These are phyloP conservation scores for Echiichthys vipera DNA, from an alignment of 2,797 vertebrate genomes.

Conservation along the genomic window DNA sequence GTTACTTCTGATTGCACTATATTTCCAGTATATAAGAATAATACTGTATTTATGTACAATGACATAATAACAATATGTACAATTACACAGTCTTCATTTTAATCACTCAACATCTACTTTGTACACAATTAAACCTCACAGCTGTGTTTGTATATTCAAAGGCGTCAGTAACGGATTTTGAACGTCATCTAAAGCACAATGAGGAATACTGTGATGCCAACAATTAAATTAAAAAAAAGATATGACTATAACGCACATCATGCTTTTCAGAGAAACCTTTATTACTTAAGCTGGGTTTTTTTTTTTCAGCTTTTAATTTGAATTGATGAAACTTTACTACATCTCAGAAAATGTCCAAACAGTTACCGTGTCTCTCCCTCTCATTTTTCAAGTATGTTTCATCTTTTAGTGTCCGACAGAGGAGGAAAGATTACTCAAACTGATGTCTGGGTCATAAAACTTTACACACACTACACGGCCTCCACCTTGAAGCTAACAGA, in stretches of 20 bases:
- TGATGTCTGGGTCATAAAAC: slow-evolving; percentile 25
- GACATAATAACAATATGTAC: no score
- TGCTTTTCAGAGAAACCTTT: background rate
- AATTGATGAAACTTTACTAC: background rate
- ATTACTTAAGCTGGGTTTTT: slow-evolving; percentile 1
- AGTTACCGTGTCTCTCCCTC: background rate
- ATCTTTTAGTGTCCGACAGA: background rate
- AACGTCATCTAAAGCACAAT: background rate
- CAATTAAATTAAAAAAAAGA: background rate
- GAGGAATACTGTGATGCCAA: background rate
- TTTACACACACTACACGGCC: background rate
- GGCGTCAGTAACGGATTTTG: background rate
- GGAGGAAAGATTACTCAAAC: slow-evolving; percentile 15
- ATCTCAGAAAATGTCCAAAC: background rate
- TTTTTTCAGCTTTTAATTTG: background rate
- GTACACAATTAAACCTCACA: background rate
- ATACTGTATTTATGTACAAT: no score
- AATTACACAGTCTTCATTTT: background rate
- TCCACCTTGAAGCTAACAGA: background rate
- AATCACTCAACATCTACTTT: background rate
- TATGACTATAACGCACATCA: background rate
- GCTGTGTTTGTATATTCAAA: background rate
- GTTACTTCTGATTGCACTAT: background rate
- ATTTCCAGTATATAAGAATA: background rate
- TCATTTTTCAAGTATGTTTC: background rate